A percentile compares a stretch with the other conserved stretches of the same genome.
Evolutionary conservation across 2,113 vertebrate species (phyloP).

Genomic region (Rhizomys pruinosus): DNA sequence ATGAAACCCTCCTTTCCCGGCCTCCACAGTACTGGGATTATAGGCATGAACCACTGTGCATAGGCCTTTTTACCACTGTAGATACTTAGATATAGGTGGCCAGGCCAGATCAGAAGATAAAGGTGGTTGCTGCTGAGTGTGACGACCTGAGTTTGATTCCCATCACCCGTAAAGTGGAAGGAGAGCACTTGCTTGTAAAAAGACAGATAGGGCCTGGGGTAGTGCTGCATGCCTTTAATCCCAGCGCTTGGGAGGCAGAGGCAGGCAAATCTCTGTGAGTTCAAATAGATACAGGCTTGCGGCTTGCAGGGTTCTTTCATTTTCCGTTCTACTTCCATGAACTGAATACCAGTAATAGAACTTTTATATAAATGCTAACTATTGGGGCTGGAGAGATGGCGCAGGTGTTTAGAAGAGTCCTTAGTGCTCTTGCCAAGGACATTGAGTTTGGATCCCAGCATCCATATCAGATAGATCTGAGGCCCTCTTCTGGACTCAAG

Average conservation of each 20-base stretch:
- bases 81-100: neutral
- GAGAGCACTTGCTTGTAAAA: too few relatives aligned
- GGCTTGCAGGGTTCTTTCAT: neutral
- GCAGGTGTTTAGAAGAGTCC: too few relatives aligned
- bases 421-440: too few relatives aligned
- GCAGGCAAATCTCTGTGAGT: too few relatives aligned
- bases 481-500: neutral
- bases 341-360: neutral
- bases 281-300: neutral
- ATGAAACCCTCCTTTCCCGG: neutral
- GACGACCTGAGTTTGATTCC: neutral
- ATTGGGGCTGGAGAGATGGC: too few relatives aligned
- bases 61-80: neutral
- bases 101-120: too few relatives aligned
- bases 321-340: neutral
- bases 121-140: neutral
- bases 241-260: too few relatives aligned
- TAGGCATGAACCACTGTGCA: neutral
- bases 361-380: too few relatives aligned
- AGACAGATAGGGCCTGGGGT: too few relatives aligned
- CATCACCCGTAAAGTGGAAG: neutral
- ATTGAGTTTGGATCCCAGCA: too few relatives aligned
- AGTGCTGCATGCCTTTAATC: too few relatives aligned
- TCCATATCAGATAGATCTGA: neutral
- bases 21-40: neutral